A percentile compares a stretch with the other conserved stretches of the same genome.
Evolutionary conservation across 2,888 invertebrate species (phyloP).

Genomic region (Therioaphis trifolii): DNA sequence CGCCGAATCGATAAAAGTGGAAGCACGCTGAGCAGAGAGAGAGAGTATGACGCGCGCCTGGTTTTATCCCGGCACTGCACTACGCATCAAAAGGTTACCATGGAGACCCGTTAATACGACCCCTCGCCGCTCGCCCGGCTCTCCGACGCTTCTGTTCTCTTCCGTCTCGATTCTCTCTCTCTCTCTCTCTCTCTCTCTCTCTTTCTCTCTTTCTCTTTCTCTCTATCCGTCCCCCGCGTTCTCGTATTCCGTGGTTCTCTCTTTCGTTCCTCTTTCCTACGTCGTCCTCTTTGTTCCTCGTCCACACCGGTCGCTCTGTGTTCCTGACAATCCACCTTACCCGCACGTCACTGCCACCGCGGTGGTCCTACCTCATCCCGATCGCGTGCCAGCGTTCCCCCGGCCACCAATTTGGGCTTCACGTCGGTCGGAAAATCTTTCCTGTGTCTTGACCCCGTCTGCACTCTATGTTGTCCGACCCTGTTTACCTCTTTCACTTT

Average conservation of each 20-base stretch:
- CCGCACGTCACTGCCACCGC: background rate
- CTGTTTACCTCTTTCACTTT: constrained; percentile 38
- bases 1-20: constrained; percentile 61
- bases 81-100: constrained; percentile 62
- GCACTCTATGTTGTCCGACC: constrained; percentile 2
- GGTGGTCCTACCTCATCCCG: background rate
- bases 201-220: background rate
- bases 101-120: constrained; percentile 59
- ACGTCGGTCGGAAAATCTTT: constrained; percentile 47
- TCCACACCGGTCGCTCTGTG: no score
- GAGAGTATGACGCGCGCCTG: constrained; percentile 58
- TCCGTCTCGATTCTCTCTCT: background rate
- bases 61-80: constrained; percentile 36
- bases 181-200: background rate
- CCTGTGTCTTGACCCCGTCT: constrained; percentile 45
- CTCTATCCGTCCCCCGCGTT: background rate
- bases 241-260: no score
- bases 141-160: background rate
- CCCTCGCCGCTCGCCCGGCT: background rate
- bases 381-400: background rate
- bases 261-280: no score
- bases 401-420: constrained; percentile 39
- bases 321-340: constrained; percentile 4
- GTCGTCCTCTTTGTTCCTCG: no score
- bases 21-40: constrained; percentile 40